Evolutionary conservation across 2,888 invertebrate genomes (phyloP), one percentile per base, ranked within the genome.

Genomic region (Cataglyphis altisquamis): DNA sequence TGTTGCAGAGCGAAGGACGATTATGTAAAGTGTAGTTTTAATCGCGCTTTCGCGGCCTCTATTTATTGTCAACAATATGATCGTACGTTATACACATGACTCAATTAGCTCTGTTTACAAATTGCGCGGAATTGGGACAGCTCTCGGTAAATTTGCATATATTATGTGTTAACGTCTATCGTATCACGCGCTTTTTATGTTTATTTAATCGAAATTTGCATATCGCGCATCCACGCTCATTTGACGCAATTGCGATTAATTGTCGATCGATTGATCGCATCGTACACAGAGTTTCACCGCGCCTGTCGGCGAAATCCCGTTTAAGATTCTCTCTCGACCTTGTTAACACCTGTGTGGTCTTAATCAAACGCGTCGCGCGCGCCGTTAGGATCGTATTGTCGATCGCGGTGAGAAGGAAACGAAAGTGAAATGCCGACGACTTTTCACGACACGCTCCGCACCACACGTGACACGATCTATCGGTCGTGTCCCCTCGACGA

Each of bases 371-470:
- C 63, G 45, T 68, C 68, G 60, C 74, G 39, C 21, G 68, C 21
- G 70, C 25, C 60, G 55, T 84, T 68, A 78, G 73, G 70, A 32
- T 18, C 25, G 60, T 41, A 62, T 39, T 52, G 82, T 55, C 77
- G 62, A 32, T 10, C 62, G 68, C 57, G 62, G n/a, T 52, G 25
- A 45, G 66, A 62, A 73, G 66, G 60, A 45, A 81, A 82, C 67
- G 84, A 85, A 88, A 88, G 85, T 70, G 88, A 88, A 88, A 84
- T 57, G 74, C 57, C 68, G 45, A 21, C 63, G 70, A 21, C 77
- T 83, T 66, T 81, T 84, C 81, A 67, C 29, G 52, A 48, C 63
- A 83, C 83, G 80, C 83, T 52, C 55, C 67, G 73, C 85, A 62
- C 87, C 85, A 80, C 74, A 10, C 36, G 9, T 60, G 39, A 52